phyloP scores from a whole-genome alignment of 2,888 invertebrate species.

The Ophion ellenae region DNA sequence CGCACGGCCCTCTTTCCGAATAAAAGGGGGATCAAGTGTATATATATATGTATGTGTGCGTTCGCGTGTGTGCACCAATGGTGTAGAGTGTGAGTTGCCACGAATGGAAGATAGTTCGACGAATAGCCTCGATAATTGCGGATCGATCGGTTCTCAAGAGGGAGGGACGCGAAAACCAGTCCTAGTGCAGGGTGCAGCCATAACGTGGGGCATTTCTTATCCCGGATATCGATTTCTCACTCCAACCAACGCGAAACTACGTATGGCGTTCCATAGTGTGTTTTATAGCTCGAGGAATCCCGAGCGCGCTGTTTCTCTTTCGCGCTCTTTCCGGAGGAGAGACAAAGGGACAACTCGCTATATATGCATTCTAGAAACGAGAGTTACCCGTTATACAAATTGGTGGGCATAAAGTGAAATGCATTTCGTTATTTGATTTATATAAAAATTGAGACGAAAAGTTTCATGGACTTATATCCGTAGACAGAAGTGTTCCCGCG shows the following conservation, averaged over 20 bases:
- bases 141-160: conserved; percentile 71
- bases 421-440: too few relatives aligned
- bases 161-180: conserved; percentile 52
- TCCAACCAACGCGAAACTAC: conserved; percentile 61
- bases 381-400: too few relatives aligned
- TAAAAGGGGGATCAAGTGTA: conserved; percentile 20
- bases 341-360: conserved; percentile 11
- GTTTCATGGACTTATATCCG: too few relatives aligned
- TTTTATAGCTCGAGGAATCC: conserved; percentile 12
- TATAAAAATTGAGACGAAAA: too few relatives aligned
- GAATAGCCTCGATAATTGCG: conserved; percentile 76
- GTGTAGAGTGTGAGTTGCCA: conserved; percentile 18
- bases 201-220: conserved; percentile 76
- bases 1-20: conserved; percentile 27
- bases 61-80: not conserved
- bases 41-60: not conserved
- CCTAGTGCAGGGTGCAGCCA: conserved; percentile 71
- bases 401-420: too few relatives aligned
- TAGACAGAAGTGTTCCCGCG: too few relatives aligned
- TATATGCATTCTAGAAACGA: not conserved
- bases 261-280: conserved; percentile 5
- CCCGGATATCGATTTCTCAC: conserved; percentile 81
- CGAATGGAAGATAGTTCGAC: conserved; percentile 67
- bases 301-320: not conserved
- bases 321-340: not conserved